phyloP scores from a whole-genome alignment of 2,888 invertebrate genomes.

The Hydraecia micacea region DNA sequence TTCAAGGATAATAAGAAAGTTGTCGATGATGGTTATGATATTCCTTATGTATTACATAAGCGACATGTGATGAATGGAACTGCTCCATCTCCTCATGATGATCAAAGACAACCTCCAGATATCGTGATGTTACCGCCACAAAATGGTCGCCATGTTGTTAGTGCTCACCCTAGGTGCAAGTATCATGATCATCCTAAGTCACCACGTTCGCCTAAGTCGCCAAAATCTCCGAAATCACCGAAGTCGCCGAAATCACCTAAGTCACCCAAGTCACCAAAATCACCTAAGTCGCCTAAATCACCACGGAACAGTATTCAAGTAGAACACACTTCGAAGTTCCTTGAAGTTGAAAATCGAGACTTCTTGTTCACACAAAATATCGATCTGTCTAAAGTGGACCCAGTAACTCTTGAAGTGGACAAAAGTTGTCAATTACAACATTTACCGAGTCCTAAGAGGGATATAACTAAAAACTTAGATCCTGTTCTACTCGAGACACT shows the following conservation, averaged over 20 bases:
- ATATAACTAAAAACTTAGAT: slow-evolving; percentile 93
- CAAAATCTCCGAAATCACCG: slow-evolving; percentile 91
- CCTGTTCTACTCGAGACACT: slow-evolving; percentile 92
- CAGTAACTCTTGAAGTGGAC: slow-evolving; percentile 93
- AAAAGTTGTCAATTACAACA: slow-evolving; percentile 92
- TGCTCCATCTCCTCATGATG: slow-evolving; percentile 91
- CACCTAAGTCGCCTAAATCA: slow-evolving; percentile 90
- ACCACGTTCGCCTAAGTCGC: slow-evolving; percentile 86
- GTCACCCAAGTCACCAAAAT: slow-evolving; percentile 91
- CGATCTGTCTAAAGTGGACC: slow-evolving; percentile 93
- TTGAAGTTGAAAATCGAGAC: slow-evolving; percentile 90
- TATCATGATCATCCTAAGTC: slow-evolving; percentile 89
- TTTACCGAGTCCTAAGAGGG: slow-evolving; percentile 92
- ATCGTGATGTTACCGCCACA: slow-evolving; percentile 87
- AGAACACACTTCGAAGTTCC: slow-evolving; percentile 84
- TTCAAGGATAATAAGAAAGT: slow-evolving; percentile 88
- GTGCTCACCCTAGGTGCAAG: slow-evolving; percentile 86
- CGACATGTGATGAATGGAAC: slow-evolving; percentile 96
- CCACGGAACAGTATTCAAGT: slow-evolving; percentile 84
- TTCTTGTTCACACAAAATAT: slow-evolving; percentile 94
- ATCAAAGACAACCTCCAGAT: slow-evolving; percentile 84
- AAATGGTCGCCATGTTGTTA: slow-evolving; percentile 86
- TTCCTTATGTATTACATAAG: slow-evolving; percentile 96
- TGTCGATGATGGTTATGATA: slow-evolving; percentile 92
- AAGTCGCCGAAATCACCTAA: slow-evolving; percentile 92